Percentiles rank a stretch among this genome's conserved stretches.
These are phyloP conservation scores for Grammomys surdaster DNA, from an alignment of 2,113 vertebrate species.

Conservation along the genomic window DNA sequence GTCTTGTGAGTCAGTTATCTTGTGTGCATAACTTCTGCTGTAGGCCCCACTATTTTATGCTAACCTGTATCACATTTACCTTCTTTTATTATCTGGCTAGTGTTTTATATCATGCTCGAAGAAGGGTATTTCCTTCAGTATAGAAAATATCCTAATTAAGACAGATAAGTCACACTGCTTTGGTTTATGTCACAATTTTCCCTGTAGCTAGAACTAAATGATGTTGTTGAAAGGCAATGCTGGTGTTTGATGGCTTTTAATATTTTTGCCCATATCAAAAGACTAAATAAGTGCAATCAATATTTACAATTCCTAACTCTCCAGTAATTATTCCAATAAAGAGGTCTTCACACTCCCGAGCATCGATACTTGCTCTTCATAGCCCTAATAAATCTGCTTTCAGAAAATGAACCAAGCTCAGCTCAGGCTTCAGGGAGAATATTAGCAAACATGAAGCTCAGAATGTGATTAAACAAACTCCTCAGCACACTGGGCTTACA, in stretches of 20 bases:
- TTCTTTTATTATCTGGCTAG: constrained; percentile 56
- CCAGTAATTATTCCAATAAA: constrained; percentile 82
- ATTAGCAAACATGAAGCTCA: constrained; percentile 70
- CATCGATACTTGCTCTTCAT: constrained; percentile 74
- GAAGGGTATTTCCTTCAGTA: not conserved
- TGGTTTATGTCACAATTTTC: constrained; percentile 80
- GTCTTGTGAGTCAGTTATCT: not conserved
- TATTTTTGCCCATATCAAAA: constrained; percentile 76
- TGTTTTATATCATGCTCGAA: constrained; percentile 61
- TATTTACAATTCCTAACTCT: constrained; percentile 79
- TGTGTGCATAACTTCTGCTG: not conserved
- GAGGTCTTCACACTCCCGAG: constrained; percentile 74
- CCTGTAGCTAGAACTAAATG: constrained; percentile 80
- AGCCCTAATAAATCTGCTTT: constrained; percentile 70
- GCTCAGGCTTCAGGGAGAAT: constrained; percentile 62
- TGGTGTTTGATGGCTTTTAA: constrained; percentile 84
- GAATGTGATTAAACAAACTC: constrained; percentile 73
- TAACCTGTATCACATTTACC: not conserved
- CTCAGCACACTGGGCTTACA: constrained; percentile 58
- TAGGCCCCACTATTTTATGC: not conserved
- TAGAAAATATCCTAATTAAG: constrained; percentile 80
- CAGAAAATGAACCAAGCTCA: constrained; percentile 73
- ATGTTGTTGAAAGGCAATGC: constrained; percentile 76
- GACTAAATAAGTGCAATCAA: constrained; percentile 83
- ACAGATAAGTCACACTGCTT: constrained; percentile 53